Base-by-base conservation (phyloP, 2,113 vertebrate genomes). In the Oryzias javanicus region DNA sequence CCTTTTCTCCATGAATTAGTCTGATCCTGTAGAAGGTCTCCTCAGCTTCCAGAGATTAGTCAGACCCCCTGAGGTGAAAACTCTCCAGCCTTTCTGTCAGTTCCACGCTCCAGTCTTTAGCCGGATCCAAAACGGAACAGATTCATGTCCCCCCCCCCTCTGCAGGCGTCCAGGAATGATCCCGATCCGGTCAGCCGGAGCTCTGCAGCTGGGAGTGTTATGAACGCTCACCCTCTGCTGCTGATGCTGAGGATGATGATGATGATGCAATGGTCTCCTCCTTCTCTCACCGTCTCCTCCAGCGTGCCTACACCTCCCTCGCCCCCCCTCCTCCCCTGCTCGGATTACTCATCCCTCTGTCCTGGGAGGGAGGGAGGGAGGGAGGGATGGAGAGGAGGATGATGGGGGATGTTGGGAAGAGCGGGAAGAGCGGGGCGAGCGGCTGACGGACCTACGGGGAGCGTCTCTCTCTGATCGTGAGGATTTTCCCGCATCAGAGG, bases 401-500 rank as follows among this genome's bases (percentile, higher is more conserved):
- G 17, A 6, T 64, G 61, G 51, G 5, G 16, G 62, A 49, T 2
- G 17, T 47, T 53, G 41, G 13, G n/a, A n/a, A n/a, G n/a, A n/a
- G 60, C 56, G 15, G 64, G 60, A 42, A 10, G 35, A 35, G 35
- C 35, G 10, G 35, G 35, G 35, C 35, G 35, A 10, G 35, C 35
- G 10, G 35, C 35, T 19, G 35, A 24, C 52, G 45, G 72, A 54
- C 55, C 42, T 62, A 0, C 6, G 19, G 58, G 64, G 51, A 64
- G 29, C 45, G n/a, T 55, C 50, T 54, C 71, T 54, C 71, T 72
- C 41, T 44, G 55, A 49, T 78, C 69, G 72, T 82, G 75, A 84
- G 81, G 69, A 45, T 81, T 82, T 77, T 80, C 74, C 81, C 76
- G 82, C 82, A 82, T 72, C 80, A 35, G 74, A 49, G 78, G 45